Evolutionary conservation across 2,888 invertebrate genomes (phyloP).

Genomic region (Sipunculus nudus): DNA sequence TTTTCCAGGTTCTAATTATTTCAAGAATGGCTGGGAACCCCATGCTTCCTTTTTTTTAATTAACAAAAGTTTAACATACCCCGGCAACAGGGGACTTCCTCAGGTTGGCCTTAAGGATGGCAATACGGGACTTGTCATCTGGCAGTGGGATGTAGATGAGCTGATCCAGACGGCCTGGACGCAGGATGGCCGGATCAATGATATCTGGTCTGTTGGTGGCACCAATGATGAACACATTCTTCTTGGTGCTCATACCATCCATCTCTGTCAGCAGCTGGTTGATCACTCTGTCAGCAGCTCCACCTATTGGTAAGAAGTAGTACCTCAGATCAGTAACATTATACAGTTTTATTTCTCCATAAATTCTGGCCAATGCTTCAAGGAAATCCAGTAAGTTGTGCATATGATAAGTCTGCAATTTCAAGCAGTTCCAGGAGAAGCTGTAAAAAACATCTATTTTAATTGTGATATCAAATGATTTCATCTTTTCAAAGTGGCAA

Average conservation of each 20-base stretch:
- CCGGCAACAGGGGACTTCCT: constrained; percentile 95
- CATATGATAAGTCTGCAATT: too few relatives aligned
- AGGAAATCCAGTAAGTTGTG: not conserved
- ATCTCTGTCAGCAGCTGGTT: constrained; percentile 99
- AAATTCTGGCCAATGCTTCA: not conserved
- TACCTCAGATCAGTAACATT: not conserved
- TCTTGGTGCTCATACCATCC: constrained; percentile 99
- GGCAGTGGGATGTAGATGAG: constrained; percentile 99
- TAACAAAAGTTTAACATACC: constrained; percentile 65
- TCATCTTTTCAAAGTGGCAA: too few relatives aligned
- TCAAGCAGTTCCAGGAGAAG: too few relatives aligned
- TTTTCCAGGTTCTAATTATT: too few relatives aligned
- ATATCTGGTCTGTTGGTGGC: constrained; percentile 91
- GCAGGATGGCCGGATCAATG: constrained; percentile 97
- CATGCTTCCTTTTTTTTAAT: too few relatives aligned
- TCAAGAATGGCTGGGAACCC: too few relatives aligned
- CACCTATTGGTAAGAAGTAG: constrained; percentile 69
- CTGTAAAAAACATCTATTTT: too few relatives aligned
- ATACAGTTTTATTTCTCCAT: not conserved
- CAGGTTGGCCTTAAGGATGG: constrained; percentile 93
- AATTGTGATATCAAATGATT: too few relatives aligned
- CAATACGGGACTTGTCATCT: constrained; percentile 96
- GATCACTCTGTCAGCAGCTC: constrained; percentile 98
- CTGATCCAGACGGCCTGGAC: constrained; percentile 98
- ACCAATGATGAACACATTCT: constrained; percentile 99